Conservation (phyloP, 2,888 invertebrate species). For the Merodon equestris region DNA sequence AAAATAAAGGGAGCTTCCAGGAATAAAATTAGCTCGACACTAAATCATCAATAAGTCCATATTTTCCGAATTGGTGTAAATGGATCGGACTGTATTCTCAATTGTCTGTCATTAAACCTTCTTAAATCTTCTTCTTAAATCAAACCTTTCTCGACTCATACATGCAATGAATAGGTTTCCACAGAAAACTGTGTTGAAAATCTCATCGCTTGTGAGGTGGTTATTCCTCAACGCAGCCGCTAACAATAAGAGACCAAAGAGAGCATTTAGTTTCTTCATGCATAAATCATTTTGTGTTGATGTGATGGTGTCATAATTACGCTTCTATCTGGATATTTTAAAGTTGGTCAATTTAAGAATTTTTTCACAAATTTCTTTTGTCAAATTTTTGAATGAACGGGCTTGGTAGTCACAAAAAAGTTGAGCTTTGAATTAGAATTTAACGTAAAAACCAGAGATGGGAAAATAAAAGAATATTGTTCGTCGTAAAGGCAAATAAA, state of each 20-base stretch:
- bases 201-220: conserved; percentile 22
- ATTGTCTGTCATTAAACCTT: conserved; percentile 15
- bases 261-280: conserved; percentile 17
- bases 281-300: conserved; percentile 8
- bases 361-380: neutral
- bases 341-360: neutral
- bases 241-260: conserved; percentile 22
- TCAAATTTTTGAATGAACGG: neutral
- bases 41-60: conserved; percentile 18
- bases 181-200: conserved; percentile 24
- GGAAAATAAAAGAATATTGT: too few species aligned
- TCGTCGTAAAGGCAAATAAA: too few species aligned
- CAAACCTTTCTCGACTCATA: conserved; percentile 25
- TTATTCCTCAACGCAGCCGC: conserved; percentile 12
- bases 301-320: conserved; percentile 7
- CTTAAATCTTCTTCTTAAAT: conserved; percentile 7
- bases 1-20: conserved; percentile 78
- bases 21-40: conserved; percentile 12
- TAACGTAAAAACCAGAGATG: too few species aligned
- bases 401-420: too few species aligned
- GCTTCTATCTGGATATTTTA: conserved; percentile 8
- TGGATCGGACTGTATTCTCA: conserved; percentile 15
- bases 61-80: conserved; percentile 23
- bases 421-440: too few species aligned
- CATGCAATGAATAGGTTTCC: conserved; percentile 19